Evolutionary conservation across 2,797 vertebrate genomes (phyloP), one percentile per base, ranked within the genome.

Genomic region (Pachyuromys duprasi): DNA sequence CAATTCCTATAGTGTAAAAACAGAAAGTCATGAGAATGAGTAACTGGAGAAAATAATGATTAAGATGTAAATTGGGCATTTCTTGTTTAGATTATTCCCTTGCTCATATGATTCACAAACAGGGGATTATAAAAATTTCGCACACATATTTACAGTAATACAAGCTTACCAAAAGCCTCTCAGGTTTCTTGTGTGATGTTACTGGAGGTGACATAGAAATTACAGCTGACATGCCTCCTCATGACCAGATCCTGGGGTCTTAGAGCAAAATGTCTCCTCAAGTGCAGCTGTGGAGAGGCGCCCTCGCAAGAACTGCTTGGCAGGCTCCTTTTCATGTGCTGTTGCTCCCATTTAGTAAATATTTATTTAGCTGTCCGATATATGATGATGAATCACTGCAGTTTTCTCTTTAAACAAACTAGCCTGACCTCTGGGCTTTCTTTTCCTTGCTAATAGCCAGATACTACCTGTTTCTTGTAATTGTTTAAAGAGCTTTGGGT

Each of bases 401-500:
- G 49, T 83, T 89, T 78, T 84, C 75, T 94, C 78, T 97, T 93
- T 95, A 94, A 94, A 96, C 94, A 96, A 92, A 95, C 62, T 94
- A 89, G 70, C 36, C 82, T 96, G 95, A 96, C 91, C 95, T 76
- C 89, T 42, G 88, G 90, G 75, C 17, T 94, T 91, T 91, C 91
- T 65, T 93, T 65, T 86, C 82, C 92, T 84, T 97, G 92, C 95
- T 97, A 97, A 94, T 92, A 97, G 90, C 92, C 91, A 39, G 74
- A 92, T 93, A 76, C 84, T 87, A 75, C 93, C 55, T 90, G 62
- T 82, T 96, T 86, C 2, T 0, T 28, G 7, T 95, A 95, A 97
- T 97, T 96, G 94, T 95, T 97, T 95, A 83, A 96, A 97, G 95
- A 96, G 94, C 92, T 92, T 57, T 86, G 86, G 42, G 72, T 79